Percentiles rank a stretch among this genome's conserved stretches.
Conservation (phyloP, 1,140 invertebrate species). For the Epicauta chinensis region DNA sequence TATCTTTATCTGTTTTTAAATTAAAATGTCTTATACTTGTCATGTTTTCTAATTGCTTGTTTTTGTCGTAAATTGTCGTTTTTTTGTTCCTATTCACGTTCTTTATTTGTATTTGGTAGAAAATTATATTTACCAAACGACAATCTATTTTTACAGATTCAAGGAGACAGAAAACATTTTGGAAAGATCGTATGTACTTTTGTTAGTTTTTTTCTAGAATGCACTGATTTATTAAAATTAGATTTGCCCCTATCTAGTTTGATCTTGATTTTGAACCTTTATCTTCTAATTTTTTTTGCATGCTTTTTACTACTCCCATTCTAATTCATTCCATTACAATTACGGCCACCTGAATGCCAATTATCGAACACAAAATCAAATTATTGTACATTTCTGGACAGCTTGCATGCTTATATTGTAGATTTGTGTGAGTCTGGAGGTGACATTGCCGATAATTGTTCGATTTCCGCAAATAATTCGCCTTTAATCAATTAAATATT, state of each 20-base stretch:
- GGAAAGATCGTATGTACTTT: slow-evolving; percentile 79
- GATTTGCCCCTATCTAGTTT: no score
- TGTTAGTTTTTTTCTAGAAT: slow-evolving; percentile 3
- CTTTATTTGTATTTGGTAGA: slow-evolving; percentile 2
- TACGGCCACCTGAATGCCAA: no score
- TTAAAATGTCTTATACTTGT: background rate
- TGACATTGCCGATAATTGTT: no score
- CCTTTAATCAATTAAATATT: no score
- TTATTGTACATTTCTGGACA: no score
- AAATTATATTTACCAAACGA: slow-evolving; percentile 3
- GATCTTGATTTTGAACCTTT: no score
- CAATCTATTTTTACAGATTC: slow-evolving; percentile 67
- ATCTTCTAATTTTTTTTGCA: slow-evolving; percentile 4
- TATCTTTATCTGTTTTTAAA: background rate
- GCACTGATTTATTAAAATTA: no score
- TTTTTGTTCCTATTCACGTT: slow-evolving; percentile 3
- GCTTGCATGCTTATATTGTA: no score
- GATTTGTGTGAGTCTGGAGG: no score
- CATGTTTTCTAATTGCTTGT: background rate
- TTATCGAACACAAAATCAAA: no score
- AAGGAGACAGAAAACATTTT: slow-evolving; percentile 78
- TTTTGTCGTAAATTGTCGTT: background rate
- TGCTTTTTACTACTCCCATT: slow-evolving; percentile 1
- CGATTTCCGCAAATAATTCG: no score
- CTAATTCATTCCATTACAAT: background rate